Evolutionary conservation across 92 coral and sea anemone genomes (phyloP).

Genomic region (Actinernus sp.): DNA sequence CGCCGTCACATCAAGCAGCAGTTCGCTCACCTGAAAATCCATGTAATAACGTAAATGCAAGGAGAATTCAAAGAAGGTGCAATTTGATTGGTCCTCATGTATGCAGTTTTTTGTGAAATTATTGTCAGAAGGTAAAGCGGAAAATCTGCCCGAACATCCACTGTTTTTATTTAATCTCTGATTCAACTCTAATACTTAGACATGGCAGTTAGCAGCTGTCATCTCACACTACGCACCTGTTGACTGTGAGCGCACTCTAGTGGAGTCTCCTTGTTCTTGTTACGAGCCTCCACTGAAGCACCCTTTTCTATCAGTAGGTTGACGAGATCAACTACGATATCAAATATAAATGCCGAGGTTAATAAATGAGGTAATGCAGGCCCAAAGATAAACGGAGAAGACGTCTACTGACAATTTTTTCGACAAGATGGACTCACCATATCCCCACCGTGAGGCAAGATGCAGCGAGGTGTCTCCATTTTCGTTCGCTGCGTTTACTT

Average conservation of each 20-base stretch:
- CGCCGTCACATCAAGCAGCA: conserved; percentile 68
- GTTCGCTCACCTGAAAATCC: conserved; percentile 69
- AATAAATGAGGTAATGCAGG: background rate
- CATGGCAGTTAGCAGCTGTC: too few relatives aligned
- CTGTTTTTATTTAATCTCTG: too few relatives aligned
- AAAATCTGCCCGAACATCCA: too few relatives aligned
- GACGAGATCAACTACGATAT: conserved; percentile 75
- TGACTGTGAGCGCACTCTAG: conserved; percentile 85
- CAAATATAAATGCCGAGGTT: background rate
- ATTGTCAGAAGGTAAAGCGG: too few relatives aligned
- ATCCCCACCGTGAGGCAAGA: conserved; percentile 97
- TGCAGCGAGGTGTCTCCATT: conserved; percentile 97
- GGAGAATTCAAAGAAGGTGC: too few relatives aligned
- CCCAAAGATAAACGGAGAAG: too few relatives aligned
- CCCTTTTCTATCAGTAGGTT: conserved; percentile 76
- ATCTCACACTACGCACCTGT: conserved; percentile 69
- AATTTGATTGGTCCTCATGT: too few relatives aligned
- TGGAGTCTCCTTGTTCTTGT: conserved; percentile 89
- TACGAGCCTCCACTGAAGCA: conserved; percentile 76
- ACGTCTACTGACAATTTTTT: too few relatives aligned
- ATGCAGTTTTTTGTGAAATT: too few relatives aligned
- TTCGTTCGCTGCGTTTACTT: conserved; percentile 84
- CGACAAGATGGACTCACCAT: conserved; percentile 82
- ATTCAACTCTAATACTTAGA: too few relatives aligned
- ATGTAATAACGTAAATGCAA: background rate